These are phyloP conservation scores for Nothocercus nigrocapillus DNA, from an alignment of 2,113 vertebrate genomes.

Conservation along the genomic window DNA sequence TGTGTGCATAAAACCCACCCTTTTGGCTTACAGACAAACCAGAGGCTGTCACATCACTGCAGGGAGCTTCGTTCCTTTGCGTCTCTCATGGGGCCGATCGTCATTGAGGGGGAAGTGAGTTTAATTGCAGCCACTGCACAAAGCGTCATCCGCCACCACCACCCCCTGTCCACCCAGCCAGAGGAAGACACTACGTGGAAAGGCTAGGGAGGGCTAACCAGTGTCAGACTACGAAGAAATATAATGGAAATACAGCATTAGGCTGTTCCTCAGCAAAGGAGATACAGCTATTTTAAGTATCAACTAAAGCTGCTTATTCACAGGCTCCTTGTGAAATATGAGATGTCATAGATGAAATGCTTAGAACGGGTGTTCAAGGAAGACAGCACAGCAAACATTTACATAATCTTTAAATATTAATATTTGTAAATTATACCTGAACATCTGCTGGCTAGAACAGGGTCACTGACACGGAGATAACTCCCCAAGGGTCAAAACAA, in stretches of 20 bases:
- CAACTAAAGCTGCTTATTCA: slow-evolving; percentile 75
- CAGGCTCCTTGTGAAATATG: slow-evolving; percentile 40
- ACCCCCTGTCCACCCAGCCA: background rate
- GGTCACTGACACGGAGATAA: slow-evolving; percentile 54
- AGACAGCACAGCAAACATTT: slow-evolving; percentile 58
- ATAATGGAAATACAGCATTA: slow-evolving; percentile 41
- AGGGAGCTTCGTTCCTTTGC: rapidly evolving
- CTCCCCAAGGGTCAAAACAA: slow-evolving; percentile 29
- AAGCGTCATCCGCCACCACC: background rate
- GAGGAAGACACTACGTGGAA: background rate
- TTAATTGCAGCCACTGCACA: background rate
- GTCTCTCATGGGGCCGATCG: rapidly evolving
- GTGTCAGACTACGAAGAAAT: background rate
- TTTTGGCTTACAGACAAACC: background rate
- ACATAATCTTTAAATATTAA: slow-evolving; percentile 73
- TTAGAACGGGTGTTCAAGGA: slow-evolving; percentile 53
- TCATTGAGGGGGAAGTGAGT: background rate
- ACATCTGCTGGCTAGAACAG: slow-evolving; percentile 67
- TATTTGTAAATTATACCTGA: slow-evolving; percentile 73
- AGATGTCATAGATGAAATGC: slow-evolving; percentile 68
- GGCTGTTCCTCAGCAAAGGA: slow-evolving; percentile 36
- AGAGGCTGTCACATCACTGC: background rate
- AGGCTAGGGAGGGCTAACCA: background rate
- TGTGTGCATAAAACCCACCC: background rate
- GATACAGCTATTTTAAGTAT: slow-evolving; percentile 75